A percentile compares a stretch with the other conserved stretches of the same genome.
Conservation (phyloP, 2,888 invertebrate genomes). For the Muschampia staudingeri region DNA sequence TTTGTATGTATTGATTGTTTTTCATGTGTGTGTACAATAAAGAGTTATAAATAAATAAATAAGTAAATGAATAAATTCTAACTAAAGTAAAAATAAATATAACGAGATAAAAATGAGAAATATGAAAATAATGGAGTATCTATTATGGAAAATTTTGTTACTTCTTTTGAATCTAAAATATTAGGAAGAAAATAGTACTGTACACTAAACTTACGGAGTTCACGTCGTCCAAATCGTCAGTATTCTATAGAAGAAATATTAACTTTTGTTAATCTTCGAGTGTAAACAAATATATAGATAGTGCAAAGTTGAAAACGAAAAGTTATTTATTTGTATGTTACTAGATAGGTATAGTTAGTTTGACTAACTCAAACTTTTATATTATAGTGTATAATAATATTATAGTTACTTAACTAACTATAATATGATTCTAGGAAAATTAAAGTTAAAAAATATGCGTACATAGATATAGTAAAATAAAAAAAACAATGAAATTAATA, state of each 20-base stretch:
- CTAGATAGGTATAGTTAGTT: neutral
- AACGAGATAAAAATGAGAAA: neutral
- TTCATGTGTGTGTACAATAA: too few relatives aligned
- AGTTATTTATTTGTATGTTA: neutral
- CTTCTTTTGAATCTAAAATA: conserved; percentile 6
- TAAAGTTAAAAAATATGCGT: too few relatives aligned
- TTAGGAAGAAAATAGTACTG: neutral
- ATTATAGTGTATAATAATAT: too few relatives aligned
- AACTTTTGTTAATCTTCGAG: conserved; percentile 26
- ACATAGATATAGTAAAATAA: too few relatives aligned
- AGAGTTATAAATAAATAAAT: too few relatives aligned
- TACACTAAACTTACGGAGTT: conserved; percentile 58
- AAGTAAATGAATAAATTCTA: too few relatives aligned
- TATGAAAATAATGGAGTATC: neutral
- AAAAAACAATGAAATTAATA: too few relatives aligned
- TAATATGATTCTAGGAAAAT: too few relatives aligned
- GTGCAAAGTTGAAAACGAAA: neutral
- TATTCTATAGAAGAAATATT: conserved; percentile 66
- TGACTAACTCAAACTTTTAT: too few relatives aligned
- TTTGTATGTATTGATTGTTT: too few relatives aligned
- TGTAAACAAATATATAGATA: neutral
- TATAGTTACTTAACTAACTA: too few relatives aligned
- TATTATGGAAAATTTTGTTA: neutral
- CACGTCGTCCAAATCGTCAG: conserved; percentile 48
- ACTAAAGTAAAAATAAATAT: too few relatives aligned